Conservation (phyloP, 2,888 invertebrate species). For the Diarsia brunnea region DNA sequence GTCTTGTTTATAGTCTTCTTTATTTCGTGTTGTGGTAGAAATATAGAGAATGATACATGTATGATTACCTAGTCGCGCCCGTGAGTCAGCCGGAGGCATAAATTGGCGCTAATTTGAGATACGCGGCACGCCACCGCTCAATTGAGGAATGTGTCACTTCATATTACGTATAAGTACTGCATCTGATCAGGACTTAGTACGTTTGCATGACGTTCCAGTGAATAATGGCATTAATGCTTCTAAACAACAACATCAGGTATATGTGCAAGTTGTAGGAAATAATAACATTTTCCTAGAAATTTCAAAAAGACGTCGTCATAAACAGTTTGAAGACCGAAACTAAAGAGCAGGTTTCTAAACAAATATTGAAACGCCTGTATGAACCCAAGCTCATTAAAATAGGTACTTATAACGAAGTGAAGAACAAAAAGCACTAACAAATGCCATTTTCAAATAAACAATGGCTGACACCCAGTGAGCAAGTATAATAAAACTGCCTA, state of each 20-base stretch:
- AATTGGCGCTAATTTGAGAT: conserved; percentile 90
- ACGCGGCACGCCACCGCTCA: conserved; percentile 83
- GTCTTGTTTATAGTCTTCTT: not conserved
- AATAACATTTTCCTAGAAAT: not conserved
- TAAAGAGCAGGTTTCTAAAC: not conserved
- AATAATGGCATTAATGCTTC: conserved; percentile 30
- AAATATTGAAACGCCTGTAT: not conserved
- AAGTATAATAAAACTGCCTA: conserved; percentile 37
- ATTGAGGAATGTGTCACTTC: conserved; percentile 90
- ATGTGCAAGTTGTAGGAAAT: not conserved
- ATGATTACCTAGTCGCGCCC: conserved; percentile 64
- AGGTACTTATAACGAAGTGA: not conserved
- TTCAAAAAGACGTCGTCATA: not conserved
- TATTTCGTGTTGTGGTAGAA: conserved; percentile 10
- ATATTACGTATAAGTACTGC: conserved; percentile 74
- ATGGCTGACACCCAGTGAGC: conserved; percentile 25
- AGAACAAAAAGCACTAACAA: not conserved
- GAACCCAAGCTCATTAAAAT: not conserved
- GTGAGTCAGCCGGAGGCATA: conserved; percentile 88
- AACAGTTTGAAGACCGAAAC: not conserved
- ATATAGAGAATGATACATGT: conserved; percentile 50
- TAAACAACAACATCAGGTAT: conserved; percentile 1
- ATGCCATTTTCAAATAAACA: conserved; percentile 33
- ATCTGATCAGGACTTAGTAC: conserved; percentile 46
- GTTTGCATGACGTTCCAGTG: conserved; percentile 37